Percentiles rank a stretch among this genome's conserved stretches.
Conservation (phyloP, 2,888 invertebrate genomes). For the Phania funesta region DNA sequence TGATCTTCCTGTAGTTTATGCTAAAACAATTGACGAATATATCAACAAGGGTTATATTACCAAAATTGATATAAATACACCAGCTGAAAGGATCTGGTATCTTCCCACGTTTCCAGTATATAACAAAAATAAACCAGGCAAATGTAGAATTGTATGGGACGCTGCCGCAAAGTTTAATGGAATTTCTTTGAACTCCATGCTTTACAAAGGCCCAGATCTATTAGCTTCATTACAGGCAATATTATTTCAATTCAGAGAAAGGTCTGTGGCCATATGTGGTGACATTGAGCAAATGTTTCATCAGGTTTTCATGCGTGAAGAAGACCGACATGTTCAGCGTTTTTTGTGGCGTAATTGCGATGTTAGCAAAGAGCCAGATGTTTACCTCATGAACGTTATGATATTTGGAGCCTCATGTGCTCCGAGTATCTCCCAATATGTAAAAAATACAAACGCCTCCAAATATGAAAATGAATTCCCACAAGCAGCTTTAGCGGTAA, state of each 20-base stretch:
- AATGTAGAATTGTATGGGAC: slow-evolving; percentile 61
- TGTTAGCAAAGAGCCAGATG: slow-evolving; percentile 7
- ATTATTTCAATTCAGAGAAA: slow-evolving; percentile 74
- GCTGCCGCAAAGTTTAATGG: slow-evolving; percentile 69
- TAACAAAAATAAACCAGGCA: slow-evolving; percentile 69
- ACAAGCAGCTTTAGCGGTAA: slow-evolving; percentile 17
- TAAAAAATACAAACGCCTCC: slow-evolving; percentile 23
- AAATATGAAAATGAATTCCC: no score
- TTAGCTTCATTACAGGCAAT: slow-evolving; percentile 74
- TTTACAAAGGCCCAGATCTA: no score
- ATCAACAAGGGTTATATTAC: slow-evolving; percentile 65
- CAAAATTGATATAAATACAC: slow-evolving; percentile 55
- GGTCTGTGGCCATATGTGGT: slow-evolving; percentile 69
- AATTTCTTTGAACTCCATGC: no score
- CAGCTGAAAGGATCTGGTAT: slow-evolving; percentile 66
- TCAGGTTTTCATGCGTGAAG: slow-evolving; percentile 64
- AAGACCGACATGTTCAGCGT: slow-evolving; percentile 45
- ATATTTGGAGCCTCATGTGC: slow-evolving; percentile 40
- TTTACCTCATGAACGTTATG: slow-evolving; percentile 44
- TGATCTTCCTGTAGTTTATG: slow-evolving; percentile 10
- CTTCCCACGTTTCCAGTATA: slow-evolving; percentile 69
- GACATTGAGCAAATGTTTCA: slow-evolving; percentile 59
- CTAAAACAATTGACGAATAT: slow-evolving; percentile 54
- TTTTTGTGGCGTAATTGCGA: slow-evolving; percentile 43
- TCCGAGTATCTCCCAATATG: slow-evolving; percentile 33